These are phyloP conservation scores for Phyllostomus discolor DNA, from an alignment of 2,113 vertebrate species.

Conservation along the genomic window DNA sequence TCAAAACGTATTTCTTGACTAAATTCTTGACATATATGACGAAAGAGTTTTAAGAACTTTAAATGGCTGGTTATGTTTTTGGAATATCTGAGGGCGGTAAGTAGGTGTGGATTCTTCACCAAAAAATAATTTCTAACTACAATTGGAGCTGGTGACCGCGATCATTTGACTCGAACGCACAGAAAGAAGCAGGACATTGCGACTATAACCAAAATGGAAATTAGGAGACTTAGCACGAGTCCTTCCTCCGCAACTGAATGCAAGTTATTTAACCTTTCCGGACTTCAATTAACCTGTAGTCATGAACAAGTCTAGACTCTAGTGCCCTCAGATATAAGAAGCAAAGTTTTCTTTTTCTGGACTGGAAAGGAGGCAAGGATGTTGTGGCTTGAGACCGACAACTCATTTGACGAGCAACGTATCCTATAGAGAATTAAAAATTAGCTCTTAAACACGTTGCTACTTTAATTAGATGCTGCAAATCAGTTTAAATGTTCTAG, in stretches of 20 bases:
- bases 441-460: background rate
- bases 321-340: background rate
- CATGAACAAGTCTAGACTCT: background rate
- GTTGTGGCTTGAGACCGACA: background rate
- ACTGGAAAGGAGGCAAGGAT: background rate
- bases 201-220: constrained; percentile 6
- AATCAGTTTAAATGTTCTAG: background rate
- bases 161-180: background rate
- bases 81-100: background rate
- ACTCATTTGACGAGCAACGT: background rate
- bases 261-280: constrained; percentile 54
- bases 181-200: background rate
- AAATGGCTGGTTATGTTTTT: background rate
- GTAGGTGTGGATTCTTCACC: background rate
- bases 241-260: constrained; percentile 40
- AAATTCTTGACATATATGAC: background rate
- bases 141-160: background rate
- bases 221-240: background rate
- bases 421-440: background rate
- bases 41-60: constrained; percentile 9
- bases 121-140: constrained; percentile 13
- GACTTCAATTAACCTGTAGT: constrained; percentile 55
- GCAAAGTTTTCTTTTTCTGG: constrained; percentile 13
- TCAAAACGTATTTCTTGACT: background rate
- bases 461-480: background rate